These are phyloP conservation scores for Andrena cerasifolii DNA, from an alignment of 1,140 invertebrate species.

Conservation along the genomic window DNA sequence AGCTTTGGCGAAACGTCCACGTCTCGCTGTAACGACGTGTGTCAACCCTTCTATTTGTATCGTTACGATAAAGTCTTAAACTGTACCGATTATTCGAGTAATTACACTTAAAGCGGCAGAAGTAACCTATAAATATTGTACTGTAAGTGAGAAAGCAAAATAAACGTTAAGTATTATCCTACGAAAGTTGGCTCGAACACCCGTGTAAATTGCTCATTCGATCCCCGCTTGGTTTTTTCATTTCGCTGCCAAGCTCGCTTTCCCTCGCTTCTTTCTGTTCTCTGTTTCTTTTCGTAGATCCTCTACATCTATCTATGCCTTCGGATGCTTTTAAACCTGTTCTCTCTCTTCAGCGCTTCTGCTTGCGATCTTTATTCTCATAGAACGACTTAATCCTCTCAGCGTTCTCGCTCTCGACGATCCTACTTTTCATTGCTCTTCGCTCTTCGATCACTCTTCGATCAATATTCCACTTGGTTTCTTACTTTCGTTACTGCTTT, in stretches of 20 bases:
- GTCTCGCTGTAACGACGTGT: constrained; percentile 62
- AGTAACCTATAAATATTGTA: constrained; percentile 79
- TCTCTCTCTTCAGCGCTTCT: too few species aligned
- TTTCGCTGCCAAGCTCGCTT: neutral
- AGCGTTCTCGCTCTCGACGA: too few species aligned
- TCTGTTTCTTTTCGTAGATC: too few species aligned
- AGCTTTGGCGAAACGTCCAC: constrained; percentile 40
- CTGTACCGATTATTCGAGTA: constrained; percentile 74
- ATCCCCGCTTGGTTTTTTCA: neutral
- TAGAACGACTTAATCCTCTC: too few species aligned
- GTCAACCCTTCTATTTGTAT: constrained; percentile 77
- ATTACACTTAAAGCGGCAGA: constrained; percentile 71
- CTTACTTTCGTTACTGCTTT: too few species aligned
- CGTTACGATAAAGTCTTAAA: constrained; percentile 74
- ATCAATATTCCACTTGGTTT: too few species aligned
- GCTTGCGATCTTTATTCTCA: too few species aligned
- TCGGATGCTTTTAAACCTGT: neutral
- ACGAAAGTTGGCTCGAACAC: constrained; percentile 38
- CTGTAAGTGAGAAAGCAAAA: constrained; percentile 75
- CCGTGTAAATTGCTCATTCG: neutral
- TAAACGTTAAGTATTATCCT: constrained; percentile 77
- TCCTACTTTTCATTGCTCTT: too few species aligned
- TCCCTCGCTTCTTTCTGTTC: neutral
- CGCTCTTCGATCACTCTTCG: too few species aligned
- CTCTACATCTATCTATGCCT: too few species aligned